Base-by-base conservation (phyloP, 2,113 vertebrate genomes). In the Pimephales promelas region DNA sequence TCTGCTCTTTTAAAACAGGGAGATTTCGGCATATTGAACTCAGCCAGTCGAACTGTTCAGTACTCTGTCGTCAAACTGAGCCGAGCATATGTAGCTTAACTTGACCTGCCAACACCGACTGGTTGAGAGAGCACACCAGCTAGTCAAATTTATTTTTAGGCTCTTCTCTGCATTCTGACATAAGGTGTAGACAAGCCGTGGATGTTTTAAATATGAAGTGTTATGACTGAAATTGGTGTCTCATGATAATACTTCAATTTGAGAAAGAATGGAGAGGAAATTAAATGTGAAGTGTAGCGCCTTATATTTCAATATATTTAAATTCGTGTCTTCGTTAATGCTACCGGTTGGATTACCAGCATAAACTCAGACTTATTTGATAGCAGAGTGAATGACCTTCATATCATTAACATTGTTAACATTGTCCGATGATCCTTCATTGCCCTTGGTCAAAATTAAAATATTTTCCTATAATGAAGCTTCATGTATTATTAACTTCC, bases 291-390 rank as follows among this genome's bases (percentile, higher is more conserved):
- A 61, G 43, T 73, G n/a, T 73, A 73, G 66, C 18, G 3, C 9
- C 24, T 34, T 66, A 52, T 62, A 75, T 47, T 49, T 62, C 3
- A 52, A 52, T 75, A 77, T 62, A 26, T 77, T 66, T 52, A 75
- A 52, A 24, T 49, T 26, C 31, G 34, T 43, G 47, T 75, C 82
- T 76, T 52, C 59, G 45, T 56, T 43, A 68, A 84, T 70, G 34
- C 62, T 70, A 78, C 70, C 61, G 54, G 14, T 24, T 36, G 31
- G 34, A 71, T 45, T 71, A 72, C 43, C 8, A 91, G 88, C 84
- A 87, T 92, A 90, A 93, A 89, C 91, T 89, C 79, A 71, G 87
- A 43, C 83, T 82, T 87, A 91, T 90, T 91, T 92, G 91, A 89
- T 90, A 87, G 73, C 84, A 43, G 22, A 88, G 85, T 85, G 71